These are phyloP conservation scores for Micrastur ruficollis DNA, from an alignment of 2,797 vertebrate species.

Conservation along the genomic window DNA sequence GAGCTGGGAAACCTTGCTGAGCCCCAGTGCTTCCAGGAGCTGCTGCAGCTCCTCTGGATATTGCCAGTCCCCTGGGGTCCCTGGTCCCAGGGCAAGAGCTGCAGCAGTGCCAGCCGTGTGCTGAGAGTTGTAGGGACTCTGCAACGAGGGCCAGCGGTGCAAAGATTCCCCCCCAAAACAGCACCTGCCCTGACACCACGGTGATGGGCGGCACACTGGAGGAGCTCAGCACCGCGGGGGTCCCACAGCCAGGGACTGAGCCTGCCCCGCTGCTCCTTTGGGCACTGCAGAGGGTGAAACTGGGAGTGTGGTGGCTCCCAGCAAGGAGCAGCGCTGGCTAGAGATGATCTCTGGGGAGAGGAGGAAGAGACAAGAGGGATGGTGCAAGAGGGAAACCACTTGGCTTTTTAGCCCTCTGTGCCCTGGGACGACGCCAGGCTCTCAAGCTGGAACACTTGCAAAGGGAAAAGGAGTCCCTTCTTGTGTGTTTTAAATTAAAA, in stretches of 20 bases:
- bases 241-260: background rate
- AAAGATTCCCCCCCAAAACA: background rate
- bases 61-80: background rate
- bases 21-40: background rate
- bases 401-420: background rate
- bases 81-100: background rate
- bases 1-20: background rate
- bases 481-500: constrained; percentile 9
- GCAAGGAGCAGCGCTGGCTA: background rate
- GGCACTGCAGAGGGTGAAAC: background rate
- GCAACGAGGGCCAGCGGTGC: background rate
- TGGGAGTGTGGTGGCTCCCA: background rate
- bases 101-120: background rate
- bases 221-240: background rate
- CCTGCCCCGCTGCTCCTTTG: background rate
- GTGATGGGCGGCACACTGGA: background rate
- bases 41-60: background rate
- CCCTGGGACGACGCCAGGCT: background rate
- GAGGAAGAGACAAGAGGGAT: background rate
- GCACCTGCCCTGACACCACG: background rate
- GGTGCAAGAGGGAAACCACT: background rate
- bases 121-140: background rate
- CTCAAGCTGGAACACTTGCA: background rate
- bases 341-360: background rate
- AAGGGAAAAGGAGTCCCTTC: background rate